Conservation (phyloP, 2,888 invertebrate genomes). For the Pseudeuparius sepicola region DNA sequence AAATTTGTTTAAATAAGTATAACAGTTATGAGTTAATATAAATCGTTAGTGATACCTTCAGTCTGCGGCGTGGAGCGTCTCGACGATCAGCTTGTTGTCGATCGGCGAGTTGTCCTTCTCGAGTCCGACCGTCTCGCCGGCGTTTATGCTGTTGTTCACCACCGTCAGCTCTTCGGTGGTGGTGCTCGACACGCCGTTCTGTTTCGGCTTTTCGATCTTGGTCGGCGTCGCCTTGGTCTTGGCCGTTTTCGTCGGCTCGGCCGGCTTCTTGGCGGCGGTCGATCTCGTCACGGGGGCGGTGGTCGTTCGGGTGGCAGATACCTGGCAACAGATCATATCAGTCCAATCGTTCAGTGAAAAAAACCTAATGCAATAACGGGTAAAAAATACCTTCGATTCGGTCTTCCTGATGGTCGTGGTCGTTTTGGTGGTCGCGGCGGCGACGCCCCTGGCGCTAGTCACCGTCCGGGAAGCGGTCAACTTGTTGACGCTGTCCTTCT, state of each 20-base stretch:
- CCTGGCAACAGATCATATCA: no score
- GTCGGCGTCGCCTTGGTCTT: conserved; percentile 28
- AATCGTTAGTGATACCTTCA: conserved; percentile 29
- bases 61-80: conserved; percentile 33
- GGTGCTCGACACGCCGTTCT: conserved; percentile 29
- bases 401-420: conserved; percentile 30
- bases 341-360: not conserved
- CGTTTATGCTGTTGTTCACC: conserved; percentile 25
- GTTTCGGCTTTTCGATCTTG: conserved; percentile 32
- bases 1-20: conserved; percentile 13
- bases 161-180: conserved; percentile 27
- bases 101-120: conserved; percentile 38
- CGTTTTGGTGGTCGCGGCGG: conserved; percentile 23
- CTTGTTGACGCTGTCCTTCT: conserved; percentile 61
- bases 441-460: conserved; percentile 25
- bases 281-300: conserved; percentile 33
- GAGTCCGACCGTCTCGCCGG: conserved; percentile 26
- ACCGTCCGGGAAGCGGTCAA: conserved; percentile 37
- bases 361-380: no score
- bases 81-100: conserved; percentile 34
- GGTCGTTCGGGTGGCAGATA: conserved; percentile 9
- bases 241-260: conserved; percentile 24
- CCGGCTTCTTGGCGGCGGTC: conserved; percentile 30
- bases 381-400: conserved; percentile 33
- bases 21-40: conserved; percentile 21